Conservation (phyloP, 2,113 vertebrate species). For the Albula goreensis region DNA sequence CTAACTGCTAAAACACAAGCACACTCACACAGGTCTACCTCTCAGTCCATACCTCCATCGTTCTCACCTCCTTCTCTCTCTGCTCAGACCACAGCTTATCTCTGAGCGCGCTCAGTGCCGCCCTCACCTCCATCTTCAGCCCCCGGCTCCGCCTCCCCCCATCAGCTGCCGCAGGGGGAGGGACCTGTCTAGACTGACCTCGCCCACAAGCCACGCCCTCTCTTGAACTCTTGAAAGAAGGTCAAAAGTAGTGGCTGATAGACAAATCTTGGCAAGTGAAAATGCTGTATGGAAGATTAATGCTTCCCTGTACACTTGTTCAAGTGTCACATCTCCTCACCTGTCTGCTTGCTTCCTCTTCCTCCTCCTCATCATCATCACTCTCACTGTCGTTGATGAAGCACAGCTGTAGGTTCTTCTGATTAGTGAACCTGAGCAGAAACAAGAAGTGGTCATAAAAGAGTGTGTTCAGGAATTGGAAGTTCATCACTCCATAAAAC, state of each 20-base stretch:
- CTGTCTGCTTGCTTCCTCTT: conserved; percentile 21
- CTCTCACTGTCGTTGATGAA: conserved; percentile 75
- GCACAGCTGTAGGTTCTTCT: conserved; percentile 73
- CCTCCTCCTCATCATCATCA: conserved; percentile 60
- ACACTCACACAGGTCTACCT: not conserved
- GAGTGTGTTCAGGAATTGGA: no score
- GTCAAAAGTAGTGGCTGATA: not conserved
- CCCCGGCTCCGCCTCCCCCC: not conserved
- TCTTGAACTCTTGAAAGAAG: not conserved
- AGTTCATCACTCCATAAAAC: no score
- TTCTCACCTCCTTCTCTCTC: conserved; percentile 30
- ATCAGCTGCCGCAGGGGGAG: not conserved
- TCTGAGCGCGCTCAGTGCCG: conserved; percentile 24
- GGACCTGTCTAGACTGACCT: not conserved
- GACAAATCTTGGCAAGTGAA: not conserved
- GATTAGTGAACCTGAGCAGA: conserved; percentile 60
- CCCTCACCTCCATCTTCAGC: conserved; percentile 20
- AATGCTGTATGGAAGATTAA: no score
- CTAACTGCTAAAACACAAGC: no score
- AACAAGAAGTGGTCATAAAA: not conserved
- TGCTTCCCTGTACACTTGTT: no score
- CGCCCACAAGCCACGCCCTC: not conserved
- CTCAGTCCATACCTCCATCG: not conserved
- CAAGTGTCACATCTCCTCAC: conserved; percentile 7
- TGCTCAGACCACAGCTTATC: conserved; percentile 43